Percentiles rank a stretch among this genome's conserved stretches.
phyloP scores from a whole-genome alignment of 2,113 vertebrate genomes.

The Candoia aspera region DNA sequence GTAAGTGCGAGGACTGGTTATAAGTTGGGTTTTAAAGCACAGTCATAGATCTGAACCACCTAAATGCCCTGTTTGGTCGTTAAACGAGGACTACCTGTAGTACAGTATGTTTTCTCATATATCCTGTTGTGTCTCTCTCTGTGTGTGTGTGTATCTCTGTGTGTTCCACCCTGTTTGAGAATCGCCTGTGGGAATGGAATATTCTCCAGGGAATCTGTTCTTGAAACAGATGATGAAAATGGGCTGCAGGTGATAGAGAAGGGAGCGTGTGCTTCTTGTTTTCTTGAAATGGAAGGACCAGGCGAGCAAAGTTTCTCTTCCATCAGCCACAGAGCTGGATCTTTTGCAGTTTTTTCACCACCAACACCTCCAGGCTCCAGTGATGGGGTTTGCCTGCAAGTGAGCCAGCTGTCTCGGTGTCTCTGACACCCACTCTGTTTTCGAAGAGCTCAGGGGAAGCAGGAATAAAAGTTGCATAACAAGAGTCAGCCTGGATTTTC shows the following conservation, averaged over 20 bases:
- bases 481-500: not conserved
- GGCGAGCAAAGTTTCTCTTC: not conserved
- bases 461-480: slow-evolving; percentile 4
- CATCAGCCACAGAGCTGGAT: no score
- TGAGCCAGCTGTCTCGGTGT: not conserved
- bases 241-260: not conserved
- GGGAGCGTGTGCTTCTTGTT: not conserved
- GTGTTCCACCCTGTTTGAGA: not conserved
- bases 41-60: no score
- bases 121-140: not conserved
- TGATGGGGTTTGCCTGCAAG: not conserved
- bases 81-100: not conserved
- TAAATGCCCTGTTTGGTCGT: no score
- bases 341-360: no score
- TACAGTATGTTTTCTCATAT: not conserved
- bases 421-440: slow-evolving; percentile 26
- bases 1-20: no score
- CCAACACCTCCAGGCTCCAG: not conserved
- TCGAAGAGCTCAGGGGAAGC: slow-evolving; percentile 1
- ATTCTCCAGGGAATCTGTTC: not conserved
- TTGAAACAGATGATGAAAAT: not conserved
- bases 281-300: not conserved
- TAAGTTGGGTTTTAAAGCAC: no score
- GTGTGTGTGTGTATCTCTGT: not conserved
- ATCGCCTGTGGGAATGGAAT: not conserved